Evolutionary conservation across 1,140 invertebrate genomes (phyloP).

Genomic region (Apis laboriosa): DNA sequence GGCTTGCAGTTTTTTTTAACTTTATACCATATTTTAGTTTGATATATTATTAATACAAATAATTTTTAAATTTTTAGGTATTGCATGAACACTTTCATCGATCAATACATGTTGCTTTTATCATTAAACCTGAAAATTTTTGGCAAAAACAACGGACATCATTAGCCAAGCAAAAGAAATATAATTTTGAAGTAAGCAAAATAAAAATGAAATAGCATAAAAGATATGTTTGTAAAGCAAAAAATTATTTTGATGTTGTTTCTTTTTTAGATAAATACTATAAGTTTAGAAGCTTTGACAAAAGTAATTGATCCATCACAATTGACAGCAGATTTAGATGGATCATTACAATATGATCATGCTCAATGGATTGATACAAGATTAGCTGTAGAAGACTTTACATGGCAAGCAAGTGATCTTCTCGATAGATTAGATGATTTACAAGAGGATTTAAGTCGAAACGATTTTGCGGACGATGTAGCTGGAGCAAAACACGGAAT

Average conservation of each 20-base stretch:
- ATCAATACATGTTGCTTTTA: constrained; percentile 94
- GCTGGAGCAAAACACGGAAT: constrained; percentile 93
- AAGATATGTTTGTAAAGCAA: not conserved
- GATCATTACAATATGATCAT: constrained; percentile 96
- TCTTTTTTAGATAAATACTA: constrained; percentile 93
- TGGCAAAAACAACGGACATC: constrained; percentile 99
- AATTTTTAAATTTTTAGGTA: constrained; percentile 80
- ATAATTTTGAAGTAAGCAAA: constrained; percentile 96
- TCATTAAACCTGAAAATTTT: constrained; percentile 99
- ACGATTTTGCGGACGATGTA: constrained; percentile 96
- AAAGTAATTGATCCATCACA: constrained; percentile 96
- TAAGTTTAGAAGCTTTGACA: constrained; percentile 95
- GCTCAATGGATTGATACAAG: constrained; percentile 97
- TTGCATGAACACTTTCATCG: constrained; percentile 96
- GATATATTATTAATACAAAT: too few species aligned
- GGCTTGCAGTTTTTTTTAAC: not conserved
- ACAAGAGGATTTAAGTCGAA: constrained; percentile 93
- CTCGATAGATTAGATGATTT: constrained; percentile 94
- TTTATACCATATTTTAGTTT: not conserved
- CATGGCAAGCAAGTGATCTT: constrained; percentile 96
- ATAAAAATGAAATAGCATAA: not conserved
- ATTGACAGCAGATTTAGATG: constrained; percentile 96
- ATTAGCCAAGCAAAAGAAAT: constrained; percentile 98
- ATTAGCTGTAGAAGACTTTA: constrained; percentile 96
- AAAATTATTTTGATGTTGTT: constrained; percentile 65